Conservation (phyloP, 2,113 vertebrate species). For the Dicaeum eximium region DNA sequence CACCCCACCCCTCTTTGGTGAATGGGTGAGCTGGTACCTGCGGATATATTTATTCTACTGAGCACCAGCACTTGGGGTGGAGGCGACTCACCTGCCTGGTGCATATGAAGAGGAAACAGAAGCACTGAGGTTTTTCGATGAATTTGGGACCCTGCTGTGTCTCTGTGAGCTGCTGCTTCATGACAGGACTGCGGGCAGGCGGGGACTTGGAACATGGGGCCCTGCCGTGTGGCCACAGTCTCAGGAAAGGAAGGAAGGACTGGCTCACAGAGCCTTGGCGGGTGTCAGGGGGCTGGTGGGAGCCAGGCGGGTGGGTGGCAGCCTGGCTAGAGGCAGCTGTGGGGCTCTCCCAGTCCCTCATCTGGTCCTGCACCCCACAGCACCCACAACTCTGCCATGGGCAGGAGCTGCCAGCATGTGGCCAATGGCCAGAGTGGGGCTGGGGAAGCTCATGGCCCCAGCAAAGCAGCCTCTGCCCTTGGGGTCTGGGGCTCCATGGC, state of each 20-base stretch:
- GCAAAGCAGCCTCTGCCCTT: not conserved
- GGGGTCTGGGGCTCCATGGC: not conserved
- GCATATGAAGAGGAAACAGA: constrained; percentile 67
- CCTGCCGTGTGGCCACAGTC: constrained; percentile 28
- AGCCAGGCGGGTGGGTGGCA: not conserved
- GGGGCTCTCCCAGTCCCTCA: not conserved
- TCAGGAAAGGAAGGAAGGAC: constrained; percentile 66
- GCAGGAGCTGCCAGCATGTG: rapidly evolving
- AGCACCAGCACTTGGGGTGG: not conserved
- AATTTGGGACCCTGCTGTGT: not conserved
- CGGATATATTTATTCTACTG: constrained; percentile 75
- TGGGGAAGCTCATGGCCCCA: not conserved
- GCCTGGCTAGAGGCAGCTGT: rapidly evolving
- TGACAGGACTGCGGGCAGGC: not conserved
- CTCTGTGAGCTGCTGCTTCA: constrained; percentile 39
- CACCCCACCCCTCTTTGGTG: constrained; percentile 57
- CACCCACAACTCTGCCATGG: not conserved
- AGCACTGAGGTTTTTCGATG: constrained; percentile 49
- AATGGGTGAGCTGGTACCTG: constrained; percentile 81
- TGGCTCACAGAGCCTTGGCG: not conserved
- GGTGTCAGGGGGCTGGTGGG: not conserved
- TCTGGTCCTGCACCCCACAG: not conserved
- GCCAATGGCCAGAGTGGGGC: rapidly evolving
- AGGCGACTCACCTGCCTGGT: not conserved
- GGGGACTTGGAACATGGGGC: not conserved